Percentiles rank a stretch among this genome's conserved stretches.
phyloP scores from a whole-genome alignment of 2,797 vertebrate genomes.

The Prionace glauca region DNA sequence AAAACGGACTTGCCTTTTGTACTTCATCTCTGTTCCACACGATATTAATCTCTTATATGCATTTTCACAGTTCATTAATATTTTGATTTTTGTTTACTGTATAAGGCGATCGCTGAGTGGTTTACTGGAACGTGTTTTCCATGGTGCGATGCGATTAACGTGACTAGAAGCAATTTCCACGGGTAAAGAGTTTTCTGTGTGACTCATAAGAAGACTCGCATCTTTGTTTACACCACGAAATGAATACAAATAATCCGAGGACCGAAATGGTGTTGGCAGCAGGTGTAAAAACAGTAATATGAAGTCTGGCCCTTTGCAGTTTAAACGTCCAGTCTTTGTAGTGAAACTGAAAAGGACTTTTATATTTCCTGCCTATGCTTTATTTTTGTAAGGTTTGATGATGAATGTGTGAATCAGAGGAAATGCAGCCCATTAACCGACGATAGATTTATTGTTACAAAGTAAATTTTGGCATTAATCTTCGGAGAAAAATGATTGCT shows the following conservation, averaged over 20 bases:
- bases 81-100: background rate
- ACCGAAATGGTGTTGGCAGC: background rate
- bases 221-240: constrained; percentile 29
- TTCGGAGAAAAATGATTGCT: background rate
- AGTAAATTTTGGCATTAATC: constrained; percentile 45
- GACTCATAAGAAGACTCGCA: background rate
- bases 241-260: constrained; percentile 11
- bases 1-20: background rate
- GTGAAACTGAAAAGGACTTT: constrained; percentile 64
- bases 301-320: background rate
- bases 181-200: background rate
- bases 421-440: constrained; percentile 68
- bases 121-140: background rate
- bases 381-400: constrained; percentile 62
- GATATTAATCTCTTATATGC: background rate
- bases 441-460: constrained; percentile 74
- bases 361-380: constrained; percentile 61
- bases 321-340: constrained; percentile 53
- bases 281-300: constrained; percentile 32
- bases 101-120: background rate
- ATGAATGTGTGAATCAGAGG: constrained; percentile 72
- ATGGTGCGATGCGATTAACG: background rate
- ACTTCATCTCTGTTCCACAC: background rate
- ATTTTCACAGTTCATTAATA: background rate
- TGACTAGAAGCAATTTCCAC: background rate